Evolutionary conservation across 1,140 invertebrate genomes (phyloP), one percentile per base, ranked within the genome.

Genomic region (Physella acuta): DNA sequence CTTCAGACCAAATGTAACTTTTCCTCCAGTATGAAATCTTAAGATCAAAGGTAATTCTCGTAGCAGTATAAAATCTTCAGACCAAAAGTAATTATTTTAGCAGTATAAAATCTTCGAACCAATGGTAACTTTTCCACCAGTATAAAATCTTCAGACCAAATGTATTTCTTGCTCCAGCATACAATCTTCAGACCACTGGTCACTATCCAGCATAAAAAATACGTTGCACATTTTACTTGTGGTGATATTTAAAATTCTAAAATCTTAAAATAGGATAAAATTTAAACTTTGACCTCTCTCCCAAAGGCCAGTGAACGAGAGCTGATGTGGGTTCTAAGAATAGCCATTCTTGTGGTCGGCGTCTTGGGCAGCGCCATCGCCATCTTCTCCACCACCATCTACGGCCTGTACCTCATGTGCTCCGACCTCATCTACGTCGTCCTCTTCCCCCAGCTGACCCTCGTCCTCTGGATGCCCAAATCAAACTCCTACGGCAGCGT

Each of bases 401-500:
- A 80, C 66, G 77, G 75, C 4, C 70, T 79, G 28, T 78, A 74
- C 59, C 44, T 78, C 31, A 66, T 79, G 11, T 80, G 77, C 52
- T 67, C 72, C 0, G 77, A 79, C 64, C 65, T 78, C 24, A 76
- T 78, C 72, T 79, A 76, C 65, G 77, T 79, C 11, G 60, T 75
- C 20, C 71, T 76, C 24, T 79, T 80, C 68, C 79, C 79, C 4
- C 77, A 80, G 63, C 65, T 80, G 5, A 73, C 74, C 16, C 71
- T 75, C 30, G 58, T 73, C 37, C 70, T 77, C 20, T 77, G 71
- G 73, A 55, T 76, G 51, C 44, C 34, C 83, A 95, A 44, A 1
- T 73, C 76, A 86, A 98, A 99, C 86, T 96, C 94, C 0, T 99
- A 99, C 83, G 96, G 96, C 31, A 97, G 94, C 30, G 84, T 98